These are phyloP conservation scores for Actias luna DNA, from an alignment of 2,888 invertebrate species.

Conservation along the genomic window DNA sequence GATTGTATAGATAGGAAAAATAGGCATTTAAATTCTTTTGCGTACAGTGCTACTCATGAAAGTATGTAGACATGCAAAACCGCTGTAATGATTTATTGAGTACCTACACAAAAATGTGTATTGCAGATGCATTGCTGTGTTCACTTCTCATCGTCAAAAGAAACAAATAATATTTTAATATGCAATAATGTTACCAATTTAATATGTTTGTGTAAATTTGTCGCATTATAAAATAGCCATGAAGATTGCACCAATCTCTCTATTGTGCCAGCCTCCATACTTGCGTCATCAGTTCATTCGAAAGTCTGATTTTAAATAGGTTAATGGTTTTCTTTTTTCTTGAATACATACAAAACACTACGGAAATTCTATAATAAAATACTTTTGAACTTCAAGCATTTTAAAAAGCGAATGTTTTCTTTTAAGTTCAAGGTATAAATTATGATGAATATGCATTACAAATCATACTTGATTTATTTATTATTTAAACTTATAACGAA, in stretches of 20 bases:
- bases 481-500: neutral
- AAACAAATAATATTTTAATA: conserved; percentile 29
- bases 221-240: conserved; percentile 50
- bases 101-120: neutral
- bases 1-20: no score
- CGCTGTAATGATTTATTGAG: neutral
- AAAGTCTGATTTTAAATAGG: conserved; percentile 74
- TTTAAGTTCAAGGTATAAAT: conserved; percentile 15
- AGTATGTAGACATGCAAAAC: neutral
- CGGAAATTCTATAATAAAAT: conserved; percentile 51
- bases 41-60: no score
- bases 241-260: conserved; percentile 49
- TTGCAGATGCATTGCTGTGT: neutral
- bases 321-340: conserved; percentile 65
- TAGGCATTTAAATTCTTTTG: no score
- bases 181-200: conserved; percentile 40
- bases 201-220: conserved; percentile 46
- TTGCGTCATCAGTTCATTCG: conserved; percentile 65
- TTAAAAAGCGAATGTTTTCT: conserved; percentile 8
- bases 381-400: conserved; percentile 18
- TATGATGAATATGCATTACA: neutral
- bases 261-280: conserved; percentile 60
- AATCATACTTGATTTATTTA: neutral
- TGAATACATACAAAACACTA: conserved; percentile 46
- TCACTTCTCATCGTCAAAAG: conserved; percentile 29